phyloP scores from a whole-genome alignment of 2,888 invertebrate species.

The Tyria jacobaeae region DNA sequence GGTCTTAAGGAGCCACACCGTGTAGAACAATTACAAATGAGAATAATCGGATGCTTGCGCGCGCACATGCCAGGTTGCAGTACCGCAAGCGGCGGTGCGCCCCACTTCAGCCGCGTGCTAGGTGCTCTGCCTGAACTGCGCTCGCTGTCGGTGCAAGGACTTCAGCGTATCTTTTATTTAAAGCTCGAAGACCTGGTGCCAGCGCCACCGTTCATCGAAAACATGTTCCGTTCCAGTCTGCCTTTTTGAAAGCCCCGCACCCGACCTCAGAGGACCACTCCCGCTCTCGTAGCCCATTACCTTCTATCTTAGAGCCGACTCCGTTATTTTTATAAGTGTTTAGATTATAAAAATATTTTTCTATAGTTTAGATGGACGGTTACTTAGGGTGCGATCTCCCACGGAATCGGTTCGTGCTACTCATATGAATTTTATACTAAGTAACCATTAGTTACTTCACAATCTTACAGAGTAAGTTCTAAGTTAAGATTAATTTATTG shows the following conservation, averaged over 20 bases:
- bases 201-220: slow-evolving; percentile 97
- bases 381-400: slow-evolving; percentile 82
- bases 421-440: slow-evolving; percentile 60
- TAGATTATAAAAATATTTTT: slow-evolving; percentile 81
- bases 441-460: slow-evolving; percentile 63
- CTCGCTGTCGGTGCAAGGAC: slow-evolving; percentile 96
- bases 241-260: slow-evolving; percentile 90
- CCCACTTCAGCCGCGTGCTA: slow-evolving; percentile 97
- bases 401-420: slow-evolving; percentile 81
- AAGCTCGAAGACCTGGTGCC: slow-evolving; percentile 97
- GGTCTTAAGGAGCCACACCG: slow-evolving; percentile 96
- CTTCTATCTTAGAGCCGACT: slow-evolving; percentile 77
- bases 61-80: slow-evolving; percentile 97
- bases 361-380: slow-evolving; percentile 77
- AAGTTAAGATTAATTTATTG: slow-evolving; percentile 82
- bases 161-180: slow-evolving; percentile 97
- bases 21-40: slow-evolving; percentile 98
- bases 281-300: slow-evolving; percentile 77
- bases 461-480: slow-evolving; percentile 71
- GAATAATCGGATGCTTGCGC: slow-evolving; percentile 97
- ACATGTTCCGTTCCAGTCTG: slow-evolving; percentile 97
- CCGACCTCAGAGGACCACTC: slow-evolving; percentile 74
- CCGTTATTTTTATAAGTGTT: slow-evolving; percentile 84
- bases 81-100: slow-evolving; percentile 93
- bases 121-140: slow-evolving; percentile 97